Evolutionary conservation across 1,140 invertebrate genomes (phyloP).

Genomic region (Drosophila albomicans): DNA sequence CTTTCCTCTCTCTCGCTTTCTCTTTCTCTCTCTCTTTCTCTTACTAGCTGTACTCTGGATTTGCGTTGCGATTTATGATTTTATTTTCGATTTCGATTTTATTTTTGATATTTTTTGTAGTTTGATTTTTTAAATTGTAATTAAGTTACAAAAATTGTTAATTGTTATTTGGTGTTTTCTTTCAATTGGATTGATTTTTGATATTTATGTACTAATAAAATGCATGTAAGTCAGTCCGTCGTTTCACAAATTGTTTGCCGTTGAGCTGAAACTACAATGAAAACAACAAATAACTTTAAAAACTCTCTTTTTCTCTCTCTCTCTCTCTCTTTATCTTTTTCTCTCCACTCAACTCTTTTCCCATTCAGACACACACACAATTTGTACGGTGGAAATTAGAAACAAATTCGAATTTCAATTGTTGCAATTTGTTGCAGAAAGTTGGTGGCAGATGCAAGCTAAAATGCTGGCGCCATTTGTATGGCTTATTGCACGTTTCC

Average conservation of each 20-base stretch:
- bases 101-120: not conserved
- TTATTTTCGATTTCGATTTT: not conserved
- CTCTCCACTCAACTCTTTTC: not conserved
- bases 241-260: conserved; percentile 77
- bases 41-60: not conserved
- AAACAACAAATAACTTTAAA: conserved; percentile 33
- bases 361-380: conserved; percentile 3
- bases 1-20: conserved; percentile 9
- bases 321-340: not conserved
- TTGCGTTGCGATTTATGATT: not conserved
- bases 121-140: conserved; percentile 30
- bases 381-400: conserved; percentile 25
- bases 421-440: conserved; percentile 42
- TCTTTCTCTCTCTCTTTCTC: not conserved
- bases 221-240: conserved; percentile 82
- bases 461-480: conserved; percentile 30
- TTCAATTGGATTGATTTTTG: conserved; percentile 70
- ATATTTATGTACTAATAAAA: conserved; percentile 78
- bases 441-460: conserved; percentile 12
- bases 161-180: conserved; percentile 44
- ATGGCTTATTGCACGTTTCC: conserved; percentile 39
- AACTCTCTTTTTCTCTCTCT: not conserved
- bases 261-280: conserved; percentile 49
- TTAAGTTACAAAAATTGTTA: conserved; percentile 55
- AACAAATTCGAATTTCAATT: conserved; percentile 41